phyloP scores from a whole-genome alignment of 2,888 invertebrate genomes.

The Amiota mariae region DNA sequence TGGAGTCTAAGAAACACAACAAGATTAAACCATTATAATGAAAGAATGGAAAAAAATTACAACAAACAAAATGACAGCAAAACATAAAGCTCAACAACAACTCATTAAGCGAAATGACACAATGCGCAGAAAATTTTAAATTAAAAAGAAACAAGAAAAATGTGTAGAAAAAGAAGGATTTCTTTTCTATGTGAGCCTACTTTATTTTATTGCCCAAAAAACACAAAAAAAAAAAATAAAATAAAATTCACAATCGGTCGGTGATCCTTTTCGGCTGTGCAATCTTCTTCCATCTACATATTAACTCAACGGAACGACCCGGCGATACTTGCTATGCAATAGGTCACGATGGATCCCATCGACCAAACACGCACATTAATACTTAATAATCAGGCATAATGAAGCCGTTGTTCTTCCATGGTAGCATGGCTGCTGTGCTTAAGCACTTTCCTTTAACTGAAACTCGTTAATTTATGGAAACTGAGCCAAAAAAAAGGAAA shows the following conservation, averaged over 20 bases:
- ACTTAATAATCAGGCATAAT: slow-evolving; percentile 17
- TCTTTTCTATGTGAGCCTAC: background rate
- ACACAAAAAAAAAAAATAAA: background rate
- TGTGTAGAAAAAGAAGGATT: too few species aligned
- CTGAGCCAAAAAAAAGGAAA: background rate
- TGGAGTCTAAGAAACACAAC: too few species aligned
- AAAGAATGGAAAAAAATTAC: background rate
- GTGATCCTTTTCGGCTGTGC: background rate
- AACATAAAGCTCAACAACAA: background rate
- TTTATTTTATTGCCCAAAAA: background rate
- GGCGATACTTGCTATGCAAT: background rate
- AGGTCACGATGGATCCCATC: background rate
- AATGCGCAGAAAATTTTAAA: background rate
- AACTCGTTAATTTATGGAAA: slow-evolving; percentile 4
- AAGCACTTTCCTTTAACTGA: background rate
- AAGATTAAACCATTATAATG: too few species aligned
- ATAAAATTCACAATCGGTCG: background rate
- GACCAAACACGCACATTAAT: slow-evolving; percentile 26
- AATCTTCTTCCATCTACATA: too few species aligned
- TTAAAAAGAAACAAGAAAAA: background rate
- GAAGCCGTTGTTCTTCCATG: background rate
- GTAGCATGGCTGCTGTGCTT: slow-evolving; percentile 10
- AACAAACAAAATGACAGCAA: background rate
- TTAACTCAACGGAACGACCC: background rate
- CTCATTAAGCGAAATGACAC: slow-evolving; percentile 2